These are phyloP conservation scores for Leptogaster cylindrica DNA, from an alignment of 2,888 invertebrate genomes.

Conservation along the genomic window DNA sequence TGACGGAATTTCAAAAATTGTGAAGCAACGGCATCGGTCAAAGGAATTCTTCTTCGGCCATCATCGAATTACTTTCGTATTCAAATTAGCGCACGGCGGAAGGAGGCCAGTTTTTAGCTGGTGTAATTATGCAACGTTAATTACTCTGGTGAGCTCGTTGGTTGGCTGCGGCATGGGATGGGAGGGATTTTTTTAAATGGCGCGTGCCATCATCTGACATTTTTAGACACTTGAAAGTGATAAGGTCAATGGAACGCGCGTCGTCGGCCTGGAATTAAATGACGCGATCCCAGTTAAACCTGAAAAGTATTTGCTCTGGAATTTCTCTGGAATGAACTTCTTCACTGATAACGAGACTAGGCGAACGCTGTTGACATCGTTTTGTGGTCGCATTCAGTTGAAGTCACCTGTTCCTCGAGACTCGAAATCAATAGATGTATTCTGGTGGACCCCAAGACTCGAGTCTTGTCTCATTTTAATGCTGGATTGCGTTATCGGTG, in stretches of 20 bases:
- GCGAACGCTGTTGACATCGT: constrained; percentile 11
- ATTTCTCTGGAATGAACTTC: constrained; percentile 19
- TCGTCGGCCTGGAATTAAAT: neutral
- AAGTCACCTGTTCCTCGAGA: constrained; percentile 34
- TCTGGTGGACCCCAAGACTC: neutral
- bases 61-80: constrained; percentile 10
- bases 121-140: constrained; percentile 25
- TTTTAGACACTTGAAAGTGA: constrained; percentile 34
- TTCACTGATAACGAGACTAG: constrained; percentile 20
- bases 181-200: constrained; percentile 22
- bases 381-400: no score
- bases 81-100: constrained; percentile 7
- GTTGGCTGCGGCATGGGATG: neutral
- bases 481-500: constrained; percentile 14
- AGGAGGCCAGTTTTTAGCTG: constrained; percentile 2
- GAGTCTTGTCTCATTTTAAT: constrained; percentile 13
- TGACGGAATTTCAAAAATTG: constrained; percentile 35
- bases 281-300: neutral
- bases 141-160: constrained; percentile 6
- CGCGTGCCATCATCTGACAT: constrained; percentile 34
- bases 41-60: constrained; percentile 23
- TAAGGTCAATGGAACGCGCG: constrained; percentile 18
- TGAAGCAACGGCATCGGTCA: constrained; percentile 19
- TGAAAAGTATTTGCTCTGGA: constrained; percentile 26
- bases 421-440: neutral